Evolutionary conservation across 2,797 vertebrate genomes (phyloP).

Genomic region (Mormyrops attenuatus): DNA sequence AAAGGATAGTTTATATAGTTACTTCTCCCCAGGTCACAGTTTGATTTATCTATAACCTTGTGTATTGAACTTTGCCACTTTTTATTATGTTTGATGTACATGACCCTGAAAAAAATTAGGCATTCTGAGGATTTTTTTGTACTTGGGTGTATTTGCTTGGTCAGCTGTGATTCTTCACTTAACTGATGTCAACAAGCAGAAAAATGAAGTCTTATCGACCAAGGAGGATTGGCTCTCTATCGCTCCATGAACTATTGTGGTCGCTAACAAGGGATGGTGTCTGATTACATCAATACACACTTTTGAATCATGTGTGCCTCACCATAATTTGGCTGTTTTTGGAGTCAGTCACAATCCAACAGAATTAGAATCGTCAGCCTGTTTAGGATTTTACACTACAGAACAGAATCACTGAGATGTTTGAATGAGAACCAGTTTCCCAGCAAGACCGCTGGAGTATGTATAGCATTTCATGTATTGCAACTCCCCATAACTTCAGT

Average conservation of each 20-base stretch:
- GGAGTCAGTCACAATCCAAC: neutral
- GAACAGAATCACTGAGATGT: neutral
- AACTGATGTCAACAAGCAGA: neutral
- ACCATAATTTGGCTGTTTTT: neutral
- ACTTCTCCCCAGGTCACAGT: conserved; percentile 23
- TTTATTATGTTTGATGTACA: neutral
- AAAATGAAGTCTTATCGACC: neutral
- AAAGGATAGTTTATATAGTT: conserved; percentile 13
- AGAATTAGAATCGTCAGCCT: neutral
- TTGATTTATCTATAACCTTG: conserved; percentile 21
- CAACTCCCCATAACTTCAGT: neutral
- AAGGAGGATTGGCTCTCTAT: neutral
- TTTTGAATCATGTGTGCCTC: neutral
- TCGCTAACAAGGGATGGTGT: neutral
- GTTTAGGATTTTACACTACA: neutral
- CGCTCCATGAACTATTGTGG: neutral
- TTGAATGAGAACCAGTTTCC: neutral
- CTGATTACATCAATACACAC: neutral
- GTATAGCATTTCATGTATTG: neutral
- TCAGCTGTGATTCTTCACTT: neutral
- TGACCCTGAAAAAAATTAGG: neutral
- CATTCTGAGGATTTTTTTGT: neutral
- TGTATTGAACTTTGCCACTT: conserved; percentile 20
- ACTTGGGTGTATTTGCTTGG: neutral
- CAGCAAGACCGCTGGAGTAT: neutral